Evolutionary conservation across 2,888 invertebrate species (phyloP), one percentile per base, ranked within the genome.

Genomic region (Chironomus riparius): DNA sequence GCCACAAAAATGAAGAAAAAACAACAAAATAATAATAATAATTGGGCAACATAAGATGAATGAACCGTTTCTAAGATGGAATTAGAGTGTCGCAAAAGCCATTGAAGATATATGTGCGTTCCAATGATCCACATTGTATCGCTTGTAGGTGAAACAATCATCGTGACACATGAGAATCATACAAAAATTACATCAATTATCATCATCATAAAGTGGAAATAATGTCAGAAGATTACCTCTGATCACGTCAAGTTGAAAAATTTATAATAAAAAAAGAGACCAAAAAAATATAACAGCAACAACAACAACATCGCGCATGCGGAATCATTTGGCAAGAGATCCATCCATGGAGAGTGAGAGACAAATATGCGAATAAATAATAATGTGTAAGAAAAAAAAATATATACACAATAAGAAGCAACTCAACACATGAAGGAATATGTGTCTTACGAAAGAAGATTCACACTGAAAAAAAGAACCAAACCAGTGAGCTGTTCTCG

Each of bases 1-100:
- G 22, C 22, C 22, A 3, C 3, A 24, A 24, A 65, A 65, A 10
- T 18, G 65, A 21, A 22, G 22, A 2, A 47, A 70, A 68, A 24
- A 68, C 15, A 38, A 50, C 48, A 13, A 22, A 24, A 24, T 47
- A 62, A 13, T 56, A 62, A 13, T 56, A 62, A 62, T 72, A 72
- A 72, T 72, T 72, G 72, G 72, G 72, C 72, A 72, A 72, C 62
- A 72, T 72, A 72, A 47, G 72, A 38, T 38, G 72, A 38, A 28
- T 50, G 62, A 38, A 61, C 61, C 22, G 65, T 65, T 62, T 56
- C 15, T 62, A 22, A 28, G 24, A 71, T 56, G 71, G 48, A 65
- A 21, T 71, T 15, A 48, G 24, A 71, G 50, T 48, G 48, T 70
- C 48, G 70, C 70, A 48, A 71, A 24, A 56, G n/a, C 12, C 47